Percentiles rank a stretch among this genome's conserved stretches.
These are phyloP conservation scores for Eurystomus gularis DNA, from an alignment of 2,113 vertebrate species.

Conservation along the genomic window DNA sequence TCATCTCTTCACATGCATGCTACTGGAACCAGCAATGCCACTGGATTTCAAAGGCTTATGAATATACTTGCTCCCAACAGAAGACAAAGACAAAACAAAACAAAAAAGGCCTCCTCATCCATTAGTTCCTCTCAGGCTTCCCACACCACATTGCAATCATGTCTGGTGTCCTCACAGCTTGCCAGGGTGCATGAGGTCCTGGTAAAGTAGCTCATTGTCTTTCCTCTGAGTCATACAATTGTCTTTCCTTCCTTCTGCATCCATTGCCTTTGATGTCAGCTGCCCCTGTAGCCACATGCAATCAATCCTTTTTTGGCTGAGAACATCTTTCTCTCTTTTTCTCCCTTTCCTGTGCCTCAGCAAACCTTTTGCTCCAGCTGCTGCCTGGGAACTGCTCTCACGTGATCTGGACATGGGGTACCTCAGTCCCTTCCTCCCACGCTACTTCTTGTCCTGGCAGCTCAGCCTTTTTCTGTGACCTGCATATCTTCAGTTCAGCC, in stretches of 20 bases:
- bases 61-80: not conserved
- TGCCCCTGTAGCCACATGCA: not conserved
- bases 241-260: not conserved
- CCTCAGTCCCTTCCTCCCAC: not conserved
- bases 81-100: not conserved
- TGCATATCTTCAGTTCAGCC: not conserved
- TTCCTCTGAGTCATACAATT: not conserved
- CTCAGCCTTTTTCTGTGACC: not conserved
- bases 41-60: not conserved
- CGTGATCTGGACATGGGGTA: not conserved
- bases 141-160: not conserved
- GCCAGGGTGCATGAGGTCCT: not conserved
- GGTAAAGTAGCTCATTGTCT: not conserved
- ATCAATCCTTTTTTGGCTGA: not conserved
- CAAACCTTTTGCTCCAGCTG: not conserved
- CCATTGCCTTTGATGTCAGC: not conserved
- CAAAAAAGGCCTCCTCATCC: not conserved
- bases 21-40: not conserved
- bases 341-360: not conserved
- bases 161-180: not conserved
- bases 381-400: not conserved
- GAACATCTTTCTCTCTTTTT: not conserved
- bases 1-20: accelerated
- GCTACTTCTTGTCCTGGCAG: not conserved
- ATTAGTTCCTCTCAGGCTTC: not conserved